Base-by-base conservation (phyloP, 2,888 invertebrate species). In the Cantharis lateralis region DNA sequence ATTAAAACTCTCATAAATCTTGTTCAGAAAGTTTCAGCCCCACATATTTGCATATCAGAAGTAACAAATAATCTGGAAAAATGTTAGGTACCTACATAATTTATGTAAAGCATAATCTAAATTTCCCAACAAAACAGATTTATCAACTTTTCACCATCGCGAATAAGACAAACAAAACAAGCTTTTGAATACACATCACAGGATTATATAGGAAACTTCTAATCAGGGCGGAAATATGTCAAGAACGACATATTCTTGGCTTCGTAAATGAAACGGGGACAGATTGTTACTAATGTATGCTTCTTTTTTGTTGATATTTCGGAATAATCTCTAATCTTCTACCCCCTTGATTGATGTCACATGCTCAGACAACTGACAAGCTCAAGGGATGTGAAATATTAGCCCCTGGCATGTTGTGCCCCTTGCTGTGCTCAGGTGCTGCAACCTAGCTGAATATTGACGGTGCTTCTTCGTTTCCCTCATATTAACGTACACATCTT, bases 281-380 rank as follows among this genome's bases (percentile, higher is more conserved):
- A 26, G 71, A 68, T 68, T 71, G 75, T 64, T 32, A 61, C 32
- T 28, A 28, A 64, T 68, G 7, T 20, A 62, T 15, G 62, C 73
- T 77, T 77, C 76, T 78, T 78, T 48, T 76, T 73, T 78, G 74
- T 76, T 70, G 76, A 79, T 79, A 76, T 80, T 78, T 75, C 77
- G 82, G 74, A 79, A 81, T 82, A 82, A 83, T 84, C 82, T 84
- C 81, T 83, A 83, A 83, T 83, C 83, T 79, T 66, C 70, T 15
- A 77, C 80, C 81, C 83, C 77, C 80, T 79, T 84, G 85, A 85
- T 84, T 83, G 84, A 84, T 85, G 83, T 82, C 82, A 79, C 79
- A 74, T 78, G 77, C 80, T 81, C 80, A 81, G 82, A 80, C 82
- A 81, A 82, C 78, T 83, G 84, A 85, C 84, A 83, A 75, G 82